Evolutionary conservation across 2,113 vertebrate genomes (phyloP).

Genomic region (Chionomys nivalis): DNA sequence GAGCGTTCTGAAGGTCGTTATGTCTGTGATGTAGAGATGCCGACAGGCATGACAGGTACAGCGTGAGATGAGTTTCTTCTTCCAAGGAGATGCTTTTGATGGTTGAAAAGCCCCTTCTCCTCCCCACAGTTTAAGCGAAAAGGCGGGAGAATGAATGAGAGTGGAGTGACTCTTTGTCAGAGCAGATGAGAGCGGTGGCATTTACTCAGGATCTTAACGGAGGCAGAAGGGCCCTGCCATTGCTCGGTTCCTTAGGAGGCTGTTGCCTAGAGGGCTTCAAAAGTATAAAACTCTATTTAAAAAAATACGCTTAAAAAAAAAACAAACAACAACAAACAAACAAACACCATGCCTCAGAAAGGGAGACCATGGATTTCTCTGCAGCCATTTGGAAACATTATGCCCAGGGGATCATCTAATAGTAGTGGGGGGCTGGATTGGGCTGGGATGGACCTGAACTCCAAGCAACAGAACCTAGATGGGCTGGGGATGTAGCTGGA

Average conservation of each 20-base stretch:
- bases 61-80: not conserved
- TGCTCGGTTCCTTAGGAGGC: not conserved
- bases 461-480: too few species aligned
- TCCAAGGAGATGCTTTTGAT: not conserved
- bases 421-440: not conserved
- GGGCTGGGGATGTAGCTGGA: not conserved
- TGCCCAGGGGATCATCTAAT: not conserved
- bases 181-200: not conserved
- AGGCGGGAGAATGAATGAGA: not conserved
- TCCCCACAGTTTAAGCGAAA: not conserved
- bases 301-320: not conserved
- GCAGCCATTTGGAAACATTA: not conserved
- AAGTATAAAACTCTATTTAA: not conserved
- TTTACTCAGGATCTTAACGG: not conserved
- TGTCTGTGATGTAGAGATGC: not conserved
- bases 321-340: not conserved
- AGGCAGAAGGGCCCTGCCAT: not conserved
- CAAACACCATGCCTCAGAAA: not conserved
- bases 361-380: not conserved
- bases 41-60: not conserved
- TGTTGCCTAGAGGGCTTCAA: not conserved
- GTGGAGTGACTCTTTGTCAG: not conserved
- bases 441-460: not conserved
- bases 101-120: not conserved
- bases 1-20: not conserved